These are phyloP conservation scores for Grammomys dolichurus DNA, from an alignment of 2,113 vertebrate genomes.

Conservation along the genomic window DNA sequence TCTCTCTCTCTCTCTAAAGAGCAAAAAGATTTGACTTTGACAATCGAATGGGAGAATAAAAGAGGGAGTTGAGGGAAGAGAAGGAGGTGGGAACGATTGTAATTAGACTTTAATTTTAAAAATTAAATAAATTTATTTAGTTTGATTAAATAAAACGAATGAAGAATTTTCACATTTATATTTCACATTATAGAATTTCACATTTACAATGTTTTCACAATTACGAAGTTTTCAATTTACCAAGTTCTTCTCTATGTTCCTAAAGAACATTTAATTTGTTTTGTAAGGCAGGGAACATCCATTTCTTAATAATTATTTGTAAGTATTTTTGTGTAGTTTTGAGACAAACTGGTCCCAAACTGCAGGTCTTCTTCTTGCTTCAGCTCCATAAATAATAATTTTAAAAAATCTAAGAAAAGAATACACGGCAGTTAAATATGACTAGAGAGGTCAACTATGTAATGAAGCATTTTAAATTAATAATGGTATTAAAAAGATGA, in stretches of 20 bases:
- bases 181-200: neutral
- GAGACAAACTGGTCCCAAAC: neutral
- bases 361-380: neutral
- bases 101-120: neutral
- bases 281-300: neutral
- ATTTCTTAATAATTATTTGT: neutral
- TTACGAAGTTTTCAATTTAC: neutral
- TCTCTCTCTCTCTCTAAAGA: neutral
- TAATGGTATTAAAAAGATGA: neutral
- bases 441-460: neutral
- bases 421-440: neutral
- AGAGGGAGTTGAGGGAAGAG: neutral
- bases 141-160: neutral
- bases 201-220: neutral
- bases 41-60: neutral
- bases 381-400: neutral
- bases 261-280: neutral
- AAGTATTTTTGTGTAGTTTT: neutral
- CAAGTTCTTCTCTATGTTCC: neutral
- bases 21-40: too few species aligned
- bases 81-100: neutral
- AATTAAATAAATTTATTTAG: neutral
- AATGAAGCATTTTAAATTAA: neutral
- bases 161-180: neutral
- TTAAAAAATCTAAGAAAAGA: neutral